Base-by-base conservation (phyloP, 2,113 vertebrate species). In the Vimba vimba region DNA sequence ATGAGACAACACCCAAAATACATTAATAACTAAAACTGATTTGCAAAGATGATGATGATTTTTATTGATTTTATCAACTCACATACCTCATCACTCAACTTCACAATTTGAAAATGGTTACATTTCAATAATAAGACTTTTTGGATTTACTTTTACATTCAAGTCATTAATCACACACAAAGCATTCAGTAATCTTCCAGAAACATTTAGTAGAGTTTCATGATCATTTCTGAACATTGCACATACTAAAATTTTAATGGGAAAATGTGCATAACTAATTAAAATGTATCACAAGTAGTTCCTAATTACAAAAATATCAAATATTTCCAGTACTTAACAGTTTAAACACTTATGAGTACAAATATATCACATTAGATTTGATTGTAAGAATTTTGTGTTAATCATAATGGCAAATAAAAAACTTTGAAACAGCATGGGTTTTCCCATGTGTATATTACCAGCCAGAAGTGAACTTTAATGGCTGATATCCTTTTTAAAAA, bases 241-340 rank as follows among this genome's bases (percentile, higher is more conserved):
- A 85, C 76, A 45, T 57, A 45, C 23, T 64, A 45, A 64, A 60
- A 47, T 23, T 64, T 30, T 47, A 80, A 62, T 25, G 36, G 47
- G 15, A 45, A 10, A 62, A 25, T 9, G 12, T 60, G 25, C 21
- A 60, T 36, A 4, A 25, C 36, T 43, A 62, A 79, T 79, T 62
- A 27, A 43, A 79, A 43, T 79, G 17, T 30, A 25, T 80, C 12
- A 64, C 39, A 81, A 64, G 23, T 79, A 79, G 30, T 81, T 81
- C 23, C 79, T 66, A 81, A 80, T 62, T 80, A 80, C 57, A 80
- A 81, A 81, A 81, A 81, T 81, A 81, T 81, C 55, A 79, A 79
- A 64, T 45, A 64, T 64, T 47, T 47, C n/a, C 36, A 64, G 23
- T 27, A 47, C 77, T 17, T 36, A 25, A n/a, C 1, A 43, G 55